Evolutionary conservation across 1,140 invertebrate genomes (phyloP).

Genomic region (Temnothorax nylanderi): DNA sequence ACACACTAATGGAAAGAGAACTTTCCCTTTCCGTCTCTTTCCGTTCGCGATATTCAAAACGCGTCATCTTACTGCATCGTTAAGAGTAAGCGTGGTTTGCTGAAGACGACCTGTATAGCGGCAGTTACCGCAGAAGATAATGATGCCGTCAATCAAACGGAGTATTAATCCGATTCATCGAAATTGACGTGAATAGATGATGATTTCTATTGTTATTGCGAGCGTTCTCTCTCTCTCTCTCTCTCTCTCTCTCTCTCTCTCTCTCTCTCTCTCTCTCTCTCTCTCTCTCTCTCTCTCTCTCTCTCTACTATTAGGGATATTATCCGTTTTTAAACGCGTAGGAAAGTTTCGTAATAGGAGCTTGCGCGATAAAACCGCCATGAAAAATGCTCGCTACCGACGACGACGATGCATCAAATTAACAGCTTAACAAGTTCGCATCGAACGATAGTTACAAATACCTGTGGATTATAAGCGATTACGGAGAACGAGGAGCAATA

Average conservation of each 20-base stretch:
- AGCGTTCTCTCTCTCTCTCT: background rate
- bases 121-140: slow-evolving; percentile 32
- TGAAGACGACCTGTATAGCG: slow-evolving; percentile 13
- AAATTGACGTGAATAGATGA: slow-evolving; percentile 64
- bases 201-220: slow-evolving; percentile 54
- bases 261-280: background rate
- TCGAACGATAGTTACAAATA: slow-evolving; percentile 30
- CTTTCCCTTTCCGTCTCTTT: background rate
- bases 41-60: slow-evolving; percentile 8
- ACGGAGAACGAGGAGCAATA: background rate
- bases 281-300: background rate
- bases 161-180: slow-evolving; percentile 57
- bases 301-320: slow-evolving; percentile 11
- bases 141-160: slow-evolving; percentile 45
- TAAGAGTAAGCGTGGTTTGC: background rate
- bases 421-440: slow-evolving; percentile 41
- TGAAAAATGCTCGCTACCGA: slow-evolving; percentile 22
- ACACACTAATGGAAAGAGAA: background rate
- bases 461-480: slow-evolving; percentile 38
- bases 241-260: slow-evolving; percentile 1
- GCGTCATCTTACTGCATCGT: slow-evolving; percentile 15
- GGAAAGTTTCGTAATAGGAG: slow-evolving; percentile 24
- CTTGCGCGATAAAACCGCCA: slow-evolving; percentile 14
- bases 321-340: slow-evolving; percentile 13
- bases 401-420: slow-evolving; percentile 40